A percentile compares a stretch with the other conserved stretches of the same genome.
These are phyloP conservation scores for Lasioglossum albipes DNA, from an alignment of 1,140 invertebrate genomes.

Conservation along the genomic window DNA sequence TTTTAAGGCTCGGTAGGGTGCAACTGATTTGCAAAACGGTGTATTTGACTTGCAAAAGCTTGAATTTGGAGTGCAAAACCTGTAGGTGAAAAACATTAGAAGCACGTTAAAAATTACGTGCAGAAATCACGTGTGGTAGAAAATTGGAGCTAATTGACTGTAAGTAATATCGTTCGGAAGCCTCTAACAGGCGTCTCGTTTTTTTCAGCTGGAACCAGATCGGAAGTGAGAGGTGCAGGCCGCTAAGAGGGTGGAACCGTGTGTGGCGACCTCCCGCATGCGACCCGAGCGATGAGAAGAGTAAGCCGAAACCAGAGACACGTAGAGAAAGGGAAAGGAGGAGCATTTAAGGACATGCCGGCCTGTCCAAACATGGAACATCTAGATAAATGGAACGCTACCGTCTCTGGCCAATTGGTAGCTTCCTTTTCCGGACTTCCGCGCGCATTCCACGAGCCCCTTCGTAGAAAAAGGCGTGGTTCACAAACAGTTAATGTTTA, in stretches of 20 bases:
- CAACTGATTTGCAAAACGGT: too few relatives aligned
- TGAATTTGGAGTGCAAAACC: too few relatives aligned
- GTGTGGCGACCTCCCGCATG: conserved; percentile 54
- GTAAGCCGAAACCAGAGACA: conserved; percentile 50
- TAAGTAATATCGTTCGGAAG: conserved; percentile 17
- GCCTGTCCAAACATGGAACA: conserved; percentile 61
- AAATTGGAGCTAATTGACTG: conserved; percentile 13
- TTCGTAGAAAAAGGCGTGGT: not conserved
- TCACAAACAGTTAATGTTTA: not conserved
- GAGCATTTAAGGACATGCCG: conserved; percentile 35
- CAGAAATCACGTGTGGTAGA: not conserved
- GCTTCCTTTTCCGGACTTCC: conserved; percentile 9
- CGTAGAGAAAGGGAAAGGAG: conserved; percentile 18
- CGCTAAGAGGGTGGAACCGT: conserved; percentile 17
- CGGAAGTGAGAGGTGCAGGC: conserved; percentile 38
- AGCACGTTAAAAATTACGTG: too few relatives aligned
- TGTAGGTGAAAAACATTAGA: too few relatives aligned
- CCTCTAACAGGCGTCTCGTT: conserved; percentile 4
- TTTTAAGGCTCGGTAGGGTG: too few relatives aligned
- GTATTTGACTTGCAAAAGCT: too few relatives aligned
- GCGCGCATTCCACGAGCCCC: not conserved
- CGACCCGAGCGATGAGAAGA: not conserved
- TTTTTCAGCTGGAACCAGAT: conserved; percentile 12
- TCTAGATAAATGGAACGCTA: conserved; percentile 49
- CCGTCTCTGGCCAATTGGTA: conserved; percentile 1